These are phyloP conservation scores for Melikaiella ostensackeni DNA, from an alignment of 2,888 invertebrate species.

Conservation along the genomic window DNA sequence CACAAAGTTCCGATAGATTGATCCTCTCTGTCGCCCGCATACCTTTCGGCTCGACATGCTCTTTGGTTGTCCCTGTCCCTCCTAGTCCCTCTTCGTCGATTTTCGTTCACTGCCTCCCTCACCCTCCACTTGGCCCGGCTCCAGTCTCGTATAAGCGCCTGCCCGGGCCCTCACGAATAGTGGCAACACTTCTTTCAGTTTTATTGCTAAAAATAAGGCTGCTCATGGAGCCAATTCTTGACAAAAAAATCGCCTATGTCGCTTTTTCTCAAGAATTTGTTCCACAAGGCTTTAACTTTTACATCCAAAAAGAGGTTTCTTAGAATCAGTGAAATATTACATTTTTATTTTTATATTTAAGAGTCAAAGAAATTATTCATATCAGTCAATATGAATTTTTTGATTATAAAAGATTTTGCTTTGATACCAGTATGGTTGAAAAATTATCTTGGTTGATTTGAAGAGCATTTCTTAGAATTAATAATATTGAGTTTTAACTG, in stretches of 20 bases:
- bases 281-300: background rate
- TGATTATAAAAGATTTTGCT: too few relatives aligned
- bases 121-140: slow-evolving; percentile 52
- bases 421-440: too few relatives aligned
- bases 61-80: slow-evolving; percentile 49
- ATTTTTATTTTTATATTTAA: too few relatives aligned
- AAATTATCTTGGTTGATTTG: too few relatives aligned
- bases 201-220: slow-evolving; percentile 23
- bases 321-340: too few relatives aligned
- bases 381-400: too few relatives aligned
- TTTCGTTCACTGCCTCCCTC: slow-evolving; percentile 54
- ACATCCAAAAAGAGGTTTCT: too few relatives aligned
- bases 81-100: slow-evolving; percentile 52
- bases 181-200: slow-evolving; percentile 18
- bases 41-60: slow-evolving; percentile 62
- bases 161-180: slow-evolving; percentile 44
- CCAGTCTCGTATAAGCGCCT: slow-evolving; percentile 51
- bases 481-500: too few relatives aligned
- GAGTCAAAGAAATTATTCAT: too few relatives aligned
- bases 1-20: slow-evolving; percentile 70
- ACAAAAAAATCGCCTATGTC: background rate
- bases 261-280: background rate
- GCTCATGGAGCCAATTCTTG: background rate
- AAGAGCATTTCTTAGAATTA: too few relatives aligned
- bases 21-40: slow-evolving; percentile 72